Evolutionary conservation across 2,888 invertebrate genomes (phyloP), one percentile per base, ranked within the genome.

Genomic region (Drosophila tripunctata): DNA sequence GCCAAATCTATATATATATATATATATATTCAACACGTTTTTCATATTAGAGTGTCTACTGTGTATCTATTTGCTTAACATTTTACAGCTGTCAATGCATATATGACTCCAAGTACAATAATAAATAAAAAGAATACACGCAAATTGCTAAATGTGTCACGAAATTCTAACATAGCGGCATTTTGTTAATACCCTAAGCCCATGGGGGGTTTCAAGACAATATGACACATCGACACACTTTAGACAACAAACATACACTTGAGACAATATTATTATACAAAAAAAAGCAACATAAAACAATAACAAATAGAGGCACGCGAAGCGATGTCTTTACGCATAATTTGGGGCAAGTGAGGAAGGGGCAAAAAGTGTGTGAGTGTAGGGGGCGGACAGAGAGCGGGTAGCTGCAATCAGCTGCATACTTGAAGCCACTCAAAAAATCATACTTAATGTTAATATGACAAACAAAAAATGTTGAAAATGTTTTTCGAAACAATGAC

Each of bases 361-460:
- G 30, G 33, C 19, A 1, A 12, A 12, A 12, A 40, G n/a, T n/a
- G n/a, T 27, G 40, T 27, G 27, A 27, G 27, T n/a, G n/a, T n/a
- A 8, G 40, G 54, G 31, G 33, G 19, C 43, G 38, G n/a, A n/a
- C n/a, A n/a, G n/a, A n/a, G n/a, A n/a, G n/a, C n/a, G n/a, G n/a
- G n/a, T n/a, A n/a, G n/a, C n/a, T n/a, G 45, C 70, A 58, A 72
- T 72, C 72, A 60, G 55, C 71, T 36, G 54, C 24, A 55, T 10
- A 55, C 76, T 75, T 40, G 55, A 68, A 57, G 79, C 67, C 84
- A 76, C 88, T 83, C 70, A 71, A 86, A 66, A 79, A 88, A 76
- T 88, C 86, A 86, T 79, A 83, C 88, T 88, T 66, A 71, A 81
- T 62, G 85, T 80, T 76, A 71, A 86, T 83, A 87, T 83, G 88